These are phyloP conservation scores for Stylophora pistillata DNA, from an alignment of 64 coral and sea anemone species.

Conservation along the genomic window DNA sequence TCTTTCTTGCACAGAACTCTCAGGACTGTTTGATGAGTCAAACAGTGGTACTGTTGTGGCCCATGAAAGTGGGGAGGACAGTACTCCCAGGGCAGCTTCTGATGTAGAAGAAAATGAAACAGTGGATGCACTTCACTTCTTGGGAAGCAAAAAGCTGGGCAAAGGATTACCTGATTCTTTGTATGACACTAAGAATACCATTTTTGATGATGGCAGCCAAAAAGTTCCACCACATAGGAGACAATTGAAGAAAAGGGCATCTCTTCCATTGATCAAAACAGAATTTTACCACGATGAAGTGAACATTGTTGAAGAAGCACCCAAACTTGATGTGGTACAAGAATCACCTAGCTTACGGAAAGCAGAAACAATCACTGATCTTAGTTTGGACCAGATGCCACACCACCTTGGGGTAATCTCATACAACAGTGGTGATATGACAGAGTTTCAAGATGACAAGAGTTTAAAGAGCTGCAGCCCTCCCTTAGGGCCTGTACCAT, in stretches of 20 bases:
- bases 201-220: slow-evolving; percentile 11
- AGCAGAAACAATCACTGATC: slow-evolving; percentile 51
- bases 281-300: slow-evolving; percentile 52
- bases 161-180: slow-evolving; percentile 20
- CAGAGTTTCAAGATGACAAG: slow-evolving; percentile 40
- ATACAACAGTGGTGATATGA: slow-evolving; percentile 7
- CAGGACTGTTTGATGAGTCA: slow-evolving; percentile 62
- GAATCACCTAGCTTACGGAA: slow-evolving; percentile 42
- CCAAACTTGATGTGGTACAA: neutral
- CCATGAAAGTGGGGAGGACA: slow-evolving; percentile 49
- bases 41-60: slow-evolving; percentile 54
- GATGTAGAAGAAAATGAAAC: slow-evolving; percentile 20
- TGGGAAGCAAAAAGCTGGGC: neutral
- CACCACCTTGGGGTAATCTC: slow-evolving; percentile 31
- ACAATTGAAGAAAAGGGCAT: slow-evolving; percentile 8
- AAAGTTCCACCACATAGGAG: neutral
- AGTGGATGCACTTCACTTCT: neutral
- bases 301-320: slow-evolving; percentile 8
- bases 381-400: slow-evolving; percentile 61
- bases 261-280: slow-evolving; percentile 55
- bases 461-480: slow-evolving; percentile 58
- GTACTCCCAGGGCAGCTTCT: slow-evolving; percentile 42
- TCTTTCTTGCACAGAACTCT: slow-evolving; percentile 8
- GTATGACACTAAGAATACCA: neutral
- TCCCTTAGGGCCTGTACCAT: slow-evolving; percentile 40